phyloP scores from a whole-genome alignment of 2,888 invertebrate genomes.

The Ecdyonurus torrentis region DNA sequence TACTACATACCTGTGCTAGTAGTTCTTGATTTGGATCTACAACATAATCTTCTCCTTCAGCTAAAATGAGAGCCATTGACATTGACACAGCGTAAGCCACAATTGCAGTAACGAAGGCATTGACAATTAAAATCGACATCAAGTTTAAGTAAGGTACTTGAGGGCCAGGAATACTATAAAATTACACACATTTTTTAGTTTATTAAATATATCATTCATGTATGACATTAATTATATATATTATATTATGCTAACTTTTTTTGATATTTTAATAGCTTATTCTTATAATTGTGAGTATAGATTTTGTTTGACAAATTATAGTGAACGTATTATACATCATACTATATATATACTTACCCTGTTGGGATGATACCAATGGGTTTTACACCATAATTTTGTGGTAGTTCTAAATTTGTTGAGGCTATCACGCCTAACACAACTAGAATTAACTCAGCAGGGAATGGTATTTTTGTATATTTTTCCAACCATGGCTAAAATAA shows the following conservation, averaged over 20 bases:
- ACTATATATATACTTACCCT: slow-evolving; percentile 28
- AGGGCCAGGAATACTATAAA: slow-evolving; percentile 19
- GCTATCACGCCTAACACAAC: slow-evolving; percentile 50
- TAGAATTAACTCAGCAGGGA: slow-evolving; percentile 58
- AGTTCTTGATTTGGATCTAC: slow-evolving; percentile 25
- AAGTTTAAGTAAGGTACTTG: slow-evolving; percentile 15
- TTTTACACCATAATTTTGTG: slow-evolving; percentile 32
- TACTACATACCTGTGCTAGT: slow-evolving; percentile 21
- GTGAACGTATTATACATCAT: background rate
- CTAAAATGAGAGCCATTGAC: slow-evolving; percentile 26
- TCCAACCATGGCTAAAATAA: slow-evolving; percentile 35
- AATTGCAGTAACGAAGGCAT: slow-evolving; percentile 16
- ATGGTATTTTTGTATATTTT: slow-evolving; percentile 44
- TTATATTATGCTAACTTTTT: too few relatives aligned
- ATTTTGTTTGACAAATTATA: background rate
- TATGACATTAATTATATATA: too few relatives aligned
- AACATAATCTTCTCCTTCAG: slow-evolving; percentile 22
- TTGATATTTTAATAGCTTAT: too few relatives aligned
- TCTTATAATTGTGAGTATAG: too few relatives aligned
- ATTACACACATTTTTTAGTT: background rate
- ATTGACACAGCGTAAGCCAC: slow-evolving; percentile 25
- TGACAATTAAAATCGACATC: slow-evolving; percentile 10
- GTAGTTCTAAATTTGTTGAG: slow-evolving; percentile 39
- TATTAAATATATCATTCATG: too few relatives aligned
- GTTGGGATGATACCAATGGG: slow-evolving; percentile 51